phyloP scores from a whole-genome alignment of 30 jellyfish, hydroid and myxozoan species.

The Mastigias papua region DNA sequence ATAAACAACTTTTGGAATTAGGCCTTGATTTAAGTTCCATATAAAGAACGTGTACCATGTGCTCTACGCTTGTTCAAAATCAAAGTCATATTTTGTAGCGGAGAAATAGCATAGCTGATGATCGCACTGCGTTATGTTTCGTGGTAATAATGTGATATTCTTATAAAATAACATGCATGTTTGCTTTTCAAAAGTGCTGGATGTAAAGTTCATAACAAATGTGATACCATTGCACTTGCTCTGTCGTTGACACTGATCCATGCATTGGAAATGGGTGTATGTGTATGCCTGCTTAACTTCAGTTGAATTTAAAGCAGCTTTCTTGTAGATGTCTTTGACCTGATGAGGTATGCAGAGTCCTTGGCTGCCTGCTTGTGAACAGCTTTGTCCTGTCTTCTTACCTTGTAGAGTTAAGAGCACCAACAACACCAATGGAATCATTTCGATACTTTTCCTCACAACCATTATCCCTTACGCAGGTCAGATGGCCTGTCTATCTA shows the following conservation, averaged over 20 bases:
- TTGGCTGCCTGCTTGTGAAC: not conserved
- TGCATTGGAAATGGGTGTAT: not conserved
- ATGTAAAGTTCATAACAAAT: not conserved
- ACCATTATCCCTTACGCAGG: too few relatives aligned
- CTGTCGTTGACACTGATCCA: not conserved
- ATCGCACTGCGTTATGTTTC: not conserved
- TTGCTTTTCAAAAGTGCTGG: not conserved
- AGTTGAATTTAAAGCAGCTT: not conserved
- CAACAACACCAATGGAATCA: too few relatives aligned
- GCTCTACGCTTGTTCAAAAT: too few relatives aligned
- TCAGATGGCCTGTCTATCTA: too few relatives aligned
- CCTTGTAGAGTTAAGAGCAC: not conserved
- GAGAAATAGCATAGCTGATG: not conserved
- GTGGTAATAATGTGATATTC: not conserved
- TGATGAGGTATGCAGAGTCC: constrained; percentile 1
- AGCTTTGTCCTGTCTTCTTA: not conserved
- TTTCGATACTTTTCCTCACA: too few relatives aligned
- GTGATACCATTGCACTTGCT: not conserved
- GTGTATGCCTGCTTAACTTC: not conserved
- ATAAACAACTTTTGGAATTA: not conserved
- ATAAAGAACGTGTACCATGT: not conserved
- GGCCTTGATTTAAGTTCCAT: not conserved
- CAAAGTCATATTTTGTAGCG: not conserved
- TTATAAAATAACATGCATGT: not conserved
- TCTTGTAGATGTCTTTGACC: not conserved